phyloP scores from a whole-genome alignment of 2,888 invertebrate genomes.

The Peribatodes rhomboidaria region DNA sequence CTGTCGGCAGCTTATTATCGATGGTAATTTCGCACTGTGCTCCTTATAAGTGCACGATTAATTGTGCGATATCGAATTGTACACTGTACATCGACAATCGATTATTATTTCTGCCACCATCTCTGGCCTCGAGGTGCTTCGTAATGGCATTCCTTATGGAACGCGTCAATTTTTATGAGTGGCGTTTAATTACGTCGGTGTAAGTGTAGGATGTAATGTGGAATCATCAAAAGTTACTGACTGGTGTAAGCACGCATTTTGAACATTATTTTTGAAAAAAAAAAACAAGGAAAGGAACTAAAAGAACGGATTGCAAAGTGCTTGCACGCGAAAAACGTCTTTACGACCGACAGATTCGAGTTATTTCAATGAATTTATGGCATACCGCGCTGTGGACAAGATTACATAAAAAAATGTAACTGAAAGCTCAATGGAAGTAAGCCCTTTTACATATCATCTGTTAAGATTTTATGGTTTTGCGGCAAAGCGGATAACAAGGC shows the following conservation, averaged over 20 bases:
- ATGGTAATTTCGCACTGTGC: slow-evolving; percentile 62
- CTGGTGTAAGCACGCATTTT: slow-evolving; percentile 17
- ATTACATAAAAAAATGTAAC: slow-evolving; percentile 13
- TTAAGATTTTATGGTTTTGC: slow-evolving; percentile 35
- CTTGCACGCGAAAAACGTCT: not conserved
- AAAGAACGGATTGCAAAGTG: not conserved
- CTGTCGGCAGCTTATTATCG: slow-evolving; percentile 66
- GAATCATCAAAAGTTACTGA: slow-evolving; percentile 40
- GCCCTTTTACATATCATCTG: slow-evolving; percentile 26
- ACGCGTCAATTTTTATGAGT: slow-evolving; percentile 54
- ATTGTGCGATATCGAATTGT: slow-evolving; percentile 68
- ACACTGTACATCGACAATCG: slow-evolving; percentile 64
- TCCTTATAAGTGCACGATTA: slow-evolving; percentile 73
- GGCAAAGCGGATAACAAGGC: slow-evolving; percentile 53
- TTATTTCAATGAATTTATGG: slow-evolving; percentile 11
- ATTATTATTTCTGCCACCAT: slow-evolving; percentile 60
- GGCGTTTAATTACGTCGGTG: slow-evolving; percentile 43
- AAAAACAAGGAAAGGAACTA: slow-evolving; percentile 10
- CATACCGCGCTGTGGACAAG: not conserved
- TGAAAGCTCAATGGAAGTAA: slow-evolving; percentile 36
- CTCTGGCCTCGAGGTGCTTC: slow-evolving; percentile 50
- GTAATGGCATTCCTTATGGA: slow-evolving; percentile 56
- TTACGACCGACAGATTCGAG: slow-evolving; percentile 1
- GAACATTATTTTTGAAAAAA: not conserved
- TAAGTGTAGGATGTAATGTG: slow-evolving; percentile 34